These are phyloP conservation scores for Aricia agestis DNA, from an alignment of 1,140 invertebrate species.

Conservation along the genomic window DNA sequence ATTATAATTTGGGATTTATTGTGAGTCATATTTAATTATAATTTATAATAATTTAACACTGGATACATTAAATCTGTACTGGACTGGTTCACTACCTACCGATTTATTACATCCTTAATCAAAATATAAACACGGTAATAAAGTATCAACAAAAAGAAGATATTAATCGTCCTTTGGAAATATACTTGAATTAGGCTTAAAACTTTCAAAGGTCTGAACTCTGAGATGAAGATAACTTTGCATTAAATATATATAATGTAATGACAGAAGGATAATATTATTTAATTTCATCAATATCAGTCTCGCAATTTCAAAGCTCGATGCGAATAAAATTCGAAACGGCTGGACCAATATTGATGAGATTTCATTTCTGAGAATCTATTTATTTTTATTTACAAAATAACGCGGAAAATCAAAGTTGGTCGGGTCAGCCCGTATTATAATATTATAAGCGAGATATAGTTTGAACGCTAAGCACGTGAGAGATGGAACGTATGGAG, in stretches of 20 bases:
- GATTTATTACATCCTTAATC: not conserved
- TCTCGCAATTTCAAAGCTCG: no score
- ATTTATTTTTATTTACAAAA: no score
- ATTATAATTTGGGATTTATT: conserved; percentile 1
- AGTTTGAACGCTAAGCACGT: conserved; percentile 44
- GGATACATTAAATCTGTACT: not conserved
- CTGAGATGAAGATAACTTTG: no score
- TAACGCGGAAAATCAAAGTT: not conserved
- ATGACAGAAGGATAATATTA: no score
- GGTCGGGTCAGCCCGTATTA: not conserved
- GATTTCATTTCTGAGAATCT: no score
- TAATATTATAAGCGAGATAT: not conserved
- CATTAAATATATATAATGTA: no score
- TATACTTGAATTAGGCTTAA: not conserved
- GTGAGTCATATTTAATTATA: not conserved
- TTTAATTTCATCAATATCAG: no score
- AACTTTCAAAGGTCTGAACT: no score
- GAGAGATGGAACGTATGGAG: conserved; percentile 49
- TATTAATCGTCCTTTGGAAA: not conserved
- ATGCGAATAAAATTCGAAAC: no score
- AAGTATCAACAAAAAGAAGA: not conserved
- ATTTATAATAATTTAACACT: no score
- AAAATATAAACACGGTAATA: not conserved
- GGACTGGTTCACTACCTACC: not conserved
- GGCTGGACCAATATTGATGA: no score